phyloP scores from a whole-genome alignment of 2,888 invertebrate genomes.

The Tenodera sinensis region DNA sequence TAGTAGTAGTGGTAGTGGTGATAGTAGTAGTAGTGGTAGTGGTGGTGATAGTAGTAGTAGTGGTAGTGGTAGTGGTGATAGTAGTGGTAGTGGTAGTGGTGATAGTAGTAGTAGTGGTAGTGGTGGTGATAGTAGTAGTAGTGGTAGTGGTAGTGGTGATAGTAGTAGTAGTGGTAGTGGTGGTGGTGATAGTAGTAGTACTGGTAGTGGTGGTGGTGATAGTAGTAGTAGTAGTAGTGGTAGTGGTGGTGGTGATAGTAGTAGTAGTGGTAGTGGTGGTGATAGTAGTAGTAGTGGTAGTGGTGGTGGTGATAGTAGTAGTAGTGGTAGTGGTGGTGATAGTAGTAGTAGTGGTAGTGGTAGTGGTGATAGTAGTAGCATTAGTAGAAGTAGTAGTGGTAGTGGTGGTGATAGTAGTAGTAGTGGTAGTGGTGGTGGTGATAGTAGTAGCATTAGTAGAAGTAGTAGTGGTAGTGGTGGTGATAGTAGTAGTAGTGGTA shows the following conservation, averaged over 20 bases:
- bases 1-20: too few species aligned
- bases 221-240: not conserved
- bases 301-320: not conserved
- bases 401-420: not conserved
- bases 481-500: not conserved
- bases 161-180: not conserved
- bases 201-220: not conserved
- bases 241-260: not conserved
- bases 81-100: too few species aligned
- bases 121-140: too few species aligned
- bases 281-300: not conserved
- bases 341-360: not conserved
- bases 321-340: not conserved
- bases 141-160: not conserved
- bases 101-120: too few species aligned
- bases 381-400: too few species aligned
- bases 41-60: too few species aligned
- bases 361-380: not conserved
- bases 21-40: too few species aligned
- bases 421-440: not conserved
- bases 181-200: too few species aligned
- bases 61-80: too few species aligned
- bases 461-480: not conserved
- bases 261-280: not conserved
- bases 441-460: too few species aligned